Evolutionary conservation across 2,113 vertebrate species (phyloP), one percentile per base, ranked within the genome.

Genomic region (Rattus rattus): DNA sequence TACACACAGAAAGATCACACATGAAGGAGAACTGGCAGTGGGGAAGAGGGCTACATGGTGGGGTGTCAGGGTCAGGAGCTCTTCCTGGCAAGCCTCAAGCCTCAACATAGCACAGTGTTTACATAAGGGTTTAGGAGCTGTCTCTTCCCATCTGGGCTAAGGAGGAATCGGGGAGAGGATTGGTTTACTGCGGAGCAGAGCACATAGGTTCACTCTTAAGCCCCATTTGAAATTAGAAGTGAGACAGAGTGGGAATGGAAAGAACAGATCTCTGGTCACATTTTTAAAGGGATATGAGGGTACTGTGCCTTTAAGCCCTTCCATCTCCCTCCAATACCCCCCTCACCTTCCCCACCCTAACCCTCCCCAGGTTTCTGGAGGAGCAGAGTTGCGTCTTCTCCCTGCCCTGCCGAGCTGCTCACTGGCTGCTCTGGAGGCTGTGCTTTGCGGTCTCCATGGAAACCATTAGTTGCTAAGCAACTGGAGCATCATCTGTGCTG

Each of bases 381-480:
- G 96, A 98, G 98, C 96, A 61, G 97, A 98, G 98, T 97, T 97
- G 80, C 90, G 81, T 98, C 98, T 97, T 98, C 96, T 98, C 97
- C 97, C 97, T 98, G 98, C 98, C 98, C 98, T 98, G 98, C 98
- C 97, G 98, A 98, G 99, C 98, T 99, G 98, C 98, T 99, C 98
- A 97, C 97, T 99, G 98, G 96, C 98, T 98, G 98, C 98, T 98
- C 98, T 39, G 98, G 98, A 99, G 98, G 98, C 98, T 98, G 98
- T 98, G 98, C 98, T 99, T 98, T 98, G 97, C 98, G 95, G 96
- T 99, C 98, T 98, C 99, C 98, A 98, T 98, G 98, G 99, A 99
- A 99, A 99, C 99, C 98, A 99, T 99, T 99, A 98, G 99, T 99
- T 99, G 99, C 99, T 99, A 99, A 98, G 99, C 99, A 99, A 99